Evolutionary conservation across 1,140 invertebrate species (phyloP).

Genomic region (Lordiphosa stackelbergi): DNA sequence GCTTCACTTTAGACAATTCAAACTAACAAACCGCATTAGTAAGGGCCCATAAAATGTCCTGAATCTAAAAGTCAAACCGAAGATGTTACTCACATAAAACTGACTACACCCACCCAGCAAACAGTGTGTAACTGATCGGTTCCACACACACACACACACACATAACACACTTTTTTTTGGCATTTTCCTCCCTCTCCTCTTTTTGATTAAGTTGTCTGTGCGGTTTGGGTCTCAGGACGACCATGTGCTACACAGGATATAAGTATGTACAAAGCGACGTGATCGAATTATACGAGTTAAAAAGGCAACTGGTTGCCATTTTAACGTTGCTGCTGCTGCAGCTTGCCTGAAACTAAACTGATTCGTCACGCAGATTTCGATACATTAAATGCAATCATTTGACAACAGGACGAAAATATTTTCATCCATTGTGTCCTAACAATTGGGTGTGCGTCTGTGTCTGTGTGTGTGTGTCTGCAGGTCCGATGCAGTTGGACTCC

Average conservation of each 20-base stretch:
- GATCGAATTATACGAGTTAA: slow-evolving; percentile 54
- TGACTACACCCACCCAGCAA: slow-evolving; percentile 24
- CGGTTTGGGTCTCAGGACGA: slow-evolving; percentile 30
- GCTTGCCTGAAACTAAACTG: slow-evolving; percentile 50
- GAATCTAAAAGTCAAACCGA: not conserved
- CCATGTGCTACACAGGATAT: slow-evolving; percentile 53
- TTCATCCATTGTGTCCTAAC: slow-evolving; percentile 75
- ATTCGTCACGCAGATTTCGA: slow-evolving; percentile 76
- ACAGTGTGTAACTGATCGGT: slow-evolving; percentile 25
- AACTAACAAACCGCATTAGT: slow-evolving; percentile 1
- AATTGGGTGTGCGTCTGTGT: slow-evolving; percentile 32
- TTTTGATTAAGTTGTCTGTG: slow-evolving; percentile 49
- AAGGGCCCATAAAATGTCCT: slow-evolving; percentile 3
- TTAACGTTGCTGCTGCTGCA: slow-evolving; percentile 21
- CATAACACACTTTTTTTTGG: slow-evolving; percentile 9
- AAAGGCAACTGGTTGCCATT: slow-evolving; percentile 59
- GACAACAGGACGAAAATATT: slow-evolving; percentile 77
- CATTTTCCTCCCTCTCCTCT: slow-evolving; percentile 28
- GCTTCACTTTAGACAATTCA: not conserved
- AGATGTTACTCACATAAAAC: slow-evolving; percentile 4
- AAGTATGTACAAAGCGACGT: slow-evolving; percentile 22
- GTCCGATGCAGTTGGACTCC: slow-evolving; percentile 40
- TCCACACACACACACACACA: slow-evolving; percentile 15
- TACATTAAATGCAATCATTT: slow-evolving; percentile 77
- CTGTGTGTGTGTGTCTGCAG: not conserved